These are phyloP conservation scores for Gallinago solitaria DNA, from an alignment of 2,797 vertebrate species.

Conservation along the genomic window DNA sequence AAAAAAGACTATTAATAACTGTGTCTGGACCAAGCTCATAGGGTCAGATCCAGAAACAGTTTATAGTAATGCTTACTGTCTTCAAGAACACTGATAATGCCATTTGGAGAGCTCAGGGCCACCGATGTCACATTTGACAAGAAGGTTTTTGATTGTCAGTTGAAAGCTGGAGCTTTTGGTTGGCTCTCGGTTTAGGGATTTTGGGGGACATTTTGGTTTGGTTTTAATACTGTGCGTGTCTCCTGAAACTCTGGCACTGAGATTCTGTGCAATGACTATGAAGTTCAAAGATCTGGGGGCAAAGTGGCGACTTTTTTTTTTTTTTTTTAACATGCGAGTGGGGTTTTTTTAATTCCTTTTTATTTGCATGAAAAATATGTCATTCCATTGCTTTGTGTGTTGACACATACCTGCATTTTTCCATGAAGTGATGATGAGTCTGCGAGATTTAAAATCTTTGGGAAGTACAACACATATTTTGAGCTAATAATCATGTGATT, in stretches of 20 bases:
- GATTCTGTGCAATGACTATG: not conserved
- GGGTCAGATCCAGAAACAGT: not conserved
- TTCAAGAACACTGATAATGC: not conserved
- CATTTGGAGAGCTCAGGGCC: not conserved
- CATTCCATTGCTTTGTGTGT: not conserved
- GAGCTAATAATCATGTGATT: not conserved
- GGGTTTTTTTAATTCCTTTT: not conserved
- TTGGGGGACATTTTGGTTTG: not conserved
- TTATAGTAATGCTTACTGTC: not conserved
- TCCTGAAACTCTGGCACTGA: not conserved
- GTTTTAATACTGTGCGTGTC: not conserved
- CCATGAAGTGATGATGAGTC: not conserved
- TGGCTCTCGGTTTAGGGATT: not conserved
- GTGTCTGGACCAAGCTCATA: not conserved
- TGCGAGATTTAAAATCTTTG: not conserved
- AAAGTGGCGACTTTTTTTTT: not conserved
- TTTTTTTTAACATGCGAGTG: not conserved
- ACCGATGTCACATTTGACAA: no score
- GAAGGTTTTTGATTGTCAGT: not conserved
- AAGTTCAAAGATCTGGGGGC: not conserved
- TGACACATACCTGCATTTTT: not conserved
- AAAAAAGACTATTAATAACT: not conserved
- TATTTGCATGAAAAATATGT: not conserved
- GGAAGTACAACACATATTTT: not conserved
- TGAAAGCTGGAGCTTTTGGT: not conserved